Evolutionary conservation across 2,113 vertebrate species (phyloP).

Genomic region (Microcebus murinus): DNA sequence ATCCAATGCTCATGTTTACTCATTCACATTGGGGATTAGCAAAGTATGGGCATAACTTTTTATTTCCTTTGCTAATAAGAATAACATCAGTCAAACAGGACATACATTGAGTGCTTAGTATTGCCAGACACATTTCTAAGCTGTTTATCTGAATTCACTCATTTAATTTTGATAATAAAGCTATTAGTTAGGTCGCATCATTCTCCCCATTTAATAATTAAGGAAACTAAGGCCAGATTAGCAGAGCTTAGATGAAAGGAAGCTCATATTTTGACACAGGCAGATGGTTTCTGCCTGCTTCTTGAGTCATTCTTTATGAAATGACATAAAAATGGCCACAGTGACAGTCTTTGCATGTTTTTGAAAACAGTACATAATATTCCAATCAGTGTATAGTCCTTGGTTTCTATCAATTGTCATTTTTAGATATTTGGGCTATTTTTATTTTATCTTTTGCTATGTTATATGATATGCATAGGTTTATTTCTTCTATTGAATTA

Average conservation of each 20-base stretch:
- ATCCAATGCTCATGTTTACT: not conserved
- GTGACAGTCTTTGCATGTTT: not conserved
- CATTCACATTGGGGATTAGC: not conserved
- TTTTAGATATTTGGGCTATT: not conserved
- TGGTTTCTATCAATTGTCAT: not conserved
- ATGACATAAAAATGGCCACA: not conserved
- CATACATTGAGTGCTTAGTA: not conserved
- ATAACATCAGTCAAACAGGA: too few relatives aligned
- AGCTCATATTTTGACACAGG: not conserved
- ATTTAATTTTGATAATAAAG: not conserved
- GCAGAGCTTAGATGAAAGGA: not conserved
- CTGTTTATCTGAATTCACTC: not conserved
- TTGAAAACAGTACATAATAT: not conserved
- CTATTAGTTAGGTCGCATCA: not conserved
- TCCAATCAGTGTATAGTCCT: not conserved
- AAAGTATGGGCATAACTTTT: not conserved
- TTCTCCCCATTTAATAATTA: not conserved
- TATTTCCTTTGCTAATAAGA: not conserved
- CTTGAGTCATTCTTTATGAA: not conserved
- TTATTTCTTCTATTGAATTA: not conserved
- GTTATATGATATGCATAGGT: not conserved
- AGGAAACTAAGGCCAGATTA: not conserved
- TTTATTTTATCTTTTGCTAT: not conserved
- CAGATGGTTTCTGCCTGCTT: not conserved
- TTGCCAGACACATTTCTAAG: not conserved